Conservation (phyloP, 2,888 invertebrate species). For the Limnephilus lunatus region DNA sequence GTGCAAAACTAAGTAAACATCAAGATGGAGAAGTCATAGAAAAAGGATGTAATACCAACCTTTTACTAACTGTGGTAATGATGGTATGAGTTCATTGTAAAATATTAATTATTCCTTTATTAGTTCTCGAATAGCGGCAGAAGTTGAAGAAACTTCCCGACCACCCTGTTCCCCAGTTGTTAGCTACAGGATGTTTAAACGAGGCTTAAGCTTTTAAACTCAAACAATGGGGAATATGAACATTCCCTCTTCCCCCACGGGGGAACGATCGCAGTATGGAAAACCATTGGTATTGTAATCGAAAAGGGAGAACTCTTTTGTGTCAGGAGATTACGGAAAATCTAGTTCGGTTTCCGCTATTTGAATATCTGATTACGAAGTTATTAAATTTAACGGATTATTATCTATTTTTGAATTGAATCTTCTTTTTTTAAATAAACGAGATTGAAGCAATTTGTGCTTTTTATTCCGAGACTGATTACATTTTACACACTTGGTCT, state of each 20-base stretch:
- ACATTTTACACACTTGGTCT: no score
- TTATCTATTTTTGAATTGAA: not conserved
- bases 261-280: not conserved
- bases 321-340: not conserved
- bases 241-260: not conserved
- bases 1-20: no score
- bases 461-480: no score
- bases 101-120: not conserved
- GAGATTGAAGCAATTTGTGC: no score
- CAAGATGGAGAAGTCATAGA: no score
- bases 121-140: not conserved
- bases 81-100: not conserved
- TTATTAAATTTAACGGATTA: not conserved
- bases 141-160: not conserved
- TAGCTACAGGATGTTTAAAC: slow-evolving; percentile 17
- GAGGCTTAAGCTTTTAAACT: slow-evolving; percentile 41
- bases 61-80: not conserved
- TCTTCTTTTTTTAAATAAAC: no score
- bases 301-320: not conserved
- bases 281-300: slow-evolving; percentile 18
- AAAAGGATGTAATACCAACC: no score
- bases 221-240: slow-evolving; percentile 40
- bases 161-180: not conserved
- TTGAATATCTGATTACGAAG: not conserved
- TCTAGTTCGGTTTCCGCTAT: not conserved